Percentiles rank a stretch among this genome's conserved stretches.
Conservation (phyloP, 2,113 vertebrate genomes). For the Siniperca chuatsi region DNA sequence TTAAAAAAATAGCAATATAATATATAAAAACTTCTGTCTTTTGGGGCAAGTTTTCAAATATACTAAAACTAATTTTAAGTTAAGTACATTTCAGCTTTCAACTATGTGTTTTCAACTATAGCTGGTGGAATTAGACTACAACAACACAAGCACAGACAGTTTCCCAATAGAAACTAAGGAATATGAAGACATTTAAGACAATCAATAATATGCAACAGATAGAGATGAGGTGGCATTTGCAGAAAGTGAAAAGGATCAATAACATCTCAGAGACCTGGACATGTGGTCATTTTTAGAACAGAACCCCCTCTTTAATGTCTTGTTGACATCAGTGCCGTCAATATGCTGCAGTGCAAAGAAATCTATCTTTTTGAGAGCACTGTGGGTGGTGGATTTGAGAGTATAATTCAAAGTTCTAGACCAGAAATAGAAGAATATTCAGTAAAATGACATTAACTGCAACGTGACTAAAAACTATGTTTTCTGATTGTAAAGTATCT, state of each 20-base stretch:
- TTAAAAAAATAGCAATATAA: neutral
- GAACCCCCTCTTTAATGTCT: neutral
- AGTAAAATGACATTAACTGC: neutral
- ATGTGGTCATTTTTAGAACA: conserved; percentile 21
- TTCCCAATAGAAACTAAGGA: neutral
- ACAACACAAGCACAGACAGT: neutral
- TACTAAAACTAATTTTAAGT: neutral
- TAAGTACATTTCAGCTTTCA: neutral
- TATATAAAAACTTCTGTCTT: neutral
- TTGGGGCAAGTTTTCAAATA: neutral
- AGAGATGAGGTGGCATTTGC: conserved; percentile 36
- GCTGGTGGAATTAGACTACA: neutral
- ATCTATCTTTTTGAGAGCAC: conserved; percentile 11
- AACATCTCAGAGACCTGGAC: conserved; percentile 18
- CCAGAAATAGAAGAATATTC: neutral
- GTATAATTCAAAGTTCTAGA: neutral
- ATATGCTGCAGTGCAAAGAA: conserved; percentile 42
- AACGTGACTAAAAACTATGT: neutral
- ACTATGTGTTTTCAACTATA: neutral
- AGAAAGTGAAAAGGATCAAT: conserved; percentile 49
- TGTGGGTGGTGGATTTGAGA: neutral
- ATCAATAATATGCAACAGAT: conserved; percentile 17
- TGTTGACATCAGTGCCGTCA: conserved; percentile 21
- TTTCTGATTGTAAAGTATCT: neutral
- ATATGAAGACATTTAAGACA: neutral